Percentiles rank a stretch among this genome's conserved stretches.
phyloP scores from a whole-genome alignment of 2,888 invertebrate genomes.

The Cephus nigrinus region DNA sequence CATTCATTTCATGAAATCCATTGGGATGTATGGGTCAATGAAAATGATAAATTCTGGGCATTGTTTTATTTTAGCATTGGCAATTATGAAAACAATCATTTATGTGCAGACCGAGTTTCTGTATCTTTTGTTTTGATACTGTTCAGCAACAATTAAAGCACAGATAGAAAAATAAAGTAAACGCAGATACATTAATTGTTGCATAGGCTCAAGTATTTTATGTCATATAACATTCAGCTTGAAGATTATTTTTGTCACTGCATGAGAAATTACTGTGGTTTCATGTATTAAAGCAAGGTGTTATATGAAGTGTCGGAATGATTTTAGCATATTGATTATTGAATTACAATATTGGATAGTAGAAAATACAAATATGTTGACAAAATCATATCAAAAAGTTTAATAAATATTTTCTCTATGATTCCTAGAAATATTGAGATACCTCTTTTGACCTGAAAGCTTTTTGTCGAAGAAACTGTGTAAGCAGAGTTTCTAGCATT shows the following conservation, averaged over 20 bases:
- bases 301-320: neutral
- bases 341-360: neutral
- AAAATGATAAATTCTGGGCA: neutral
- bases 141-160: neutral
- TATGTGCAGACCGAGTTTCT: neutral
- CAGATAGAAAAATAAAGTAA: neutral
- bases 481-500: neutral
- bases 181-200: neutral
- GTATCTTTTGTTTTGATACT: neutral
- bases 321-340: neutral
- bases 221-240: neutral
- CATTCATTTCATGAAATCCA: neutral
- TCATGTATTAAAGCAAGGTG: neutral
- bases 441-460: neutral
- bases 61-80: neutral
- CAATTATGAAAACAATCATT: neutral
- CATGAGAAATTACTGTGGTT: neutral
- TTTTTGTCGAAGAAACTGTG: no score
- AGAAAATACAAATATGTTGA: neutral
- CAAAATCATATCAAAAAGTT: neutral
- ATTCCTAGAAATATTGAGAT: neutral
- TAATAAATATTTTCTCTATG: neutral
- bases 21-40: neutral
- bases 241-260: neutral
- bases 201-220: neutral